Evolutionary conservation across 2,113 vertebrate genomes (phyloP).

Genomic region (Benitochromis conjunctus): DNA sequence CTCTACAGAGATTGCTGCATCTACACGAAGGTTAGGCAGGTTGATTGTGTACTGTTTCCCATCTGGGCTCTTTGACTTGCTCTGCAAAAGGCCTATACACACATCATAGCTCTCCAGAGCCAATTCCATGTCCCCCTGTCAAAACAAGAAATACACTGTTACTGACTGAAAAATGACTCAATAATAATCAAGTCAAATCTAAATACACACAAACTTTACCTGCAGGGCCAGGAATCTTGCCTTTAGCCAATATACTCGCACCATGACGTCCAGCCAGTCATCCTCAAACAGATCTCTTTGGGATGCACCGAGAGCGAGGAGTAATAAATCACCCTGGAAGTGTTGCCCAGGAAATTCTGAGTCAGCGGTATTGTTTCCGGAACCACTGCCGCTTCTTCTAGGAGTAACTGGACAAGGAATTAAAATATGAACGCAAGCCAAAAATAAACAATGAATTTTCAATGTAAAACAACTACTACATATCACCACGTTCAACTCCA

Average conservation of each 20-base stretch:
- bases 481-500: not conserved
- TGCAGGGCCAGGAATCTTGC: conserved; percentile 88
- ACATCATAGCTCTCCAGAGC: conserved; percentile 93
- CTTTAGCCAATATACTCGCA: conserved; percentile 93
- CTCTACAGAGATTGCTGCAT: conserved; percentile 86
- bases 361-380: conserved; percentile 73
- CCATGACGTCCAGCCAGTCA: conserved; percentile 85
- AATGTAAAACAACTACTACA: not conserved
- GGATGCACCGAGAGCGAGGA: conserved; percentile 86
- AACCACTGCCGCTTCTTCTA: conserved; percentile 72
- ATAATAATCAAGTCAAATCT: not conserved
- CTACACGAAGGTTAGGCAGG: conserved; percentile 86
- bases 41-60: conserved; percentile 73
- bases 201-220: conserved; percentile 62
- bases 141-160: not conserved
- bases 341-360: conserved; percentile 83
- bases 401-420: conserved; percentile 78
- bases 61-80: conserved; percentile 55
- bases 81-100: conserved; percentile 87
- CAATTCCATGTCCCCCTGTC: conserved; percentile 95
- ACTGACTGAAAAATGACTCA: not conserved
- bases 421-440: not conserved
- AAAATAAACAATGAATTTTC: not conserved
- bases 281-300: conserved; percentile 87
- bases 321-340: conserved; percentile 86